Evolutionary conservation across 1,140 invertebrate genomes (phyloP).

Genomic region (Drosophila melanica): DNA sequence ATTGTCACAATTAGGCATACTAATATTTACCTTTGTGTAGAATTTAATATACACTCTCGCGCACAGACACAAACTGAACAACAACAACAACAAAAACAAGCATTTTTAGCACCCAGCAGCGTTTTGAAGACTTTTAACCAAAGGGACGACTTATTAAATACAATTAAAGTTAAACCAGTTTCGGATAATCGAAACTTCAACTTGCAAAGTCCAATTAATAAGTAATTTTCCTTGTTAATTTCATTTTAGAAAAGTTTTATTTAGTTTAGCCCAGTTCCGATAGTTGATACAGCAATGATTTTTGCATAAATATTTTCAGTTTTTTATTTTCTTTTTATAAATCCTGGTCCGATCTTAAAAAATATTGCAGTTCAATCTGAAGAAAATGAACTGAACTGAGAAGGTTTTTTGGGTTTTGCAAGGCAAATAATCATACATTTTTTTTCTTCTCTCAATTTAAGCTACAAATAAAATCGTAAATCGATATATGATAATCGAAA

Average conservation of each 20-base stretch:
- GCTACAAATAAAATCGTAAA: conserved; percentile 24
- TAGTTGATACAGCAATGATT: too few relatives aligned
- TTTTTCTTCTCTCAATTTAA: conserved; percentile 76
- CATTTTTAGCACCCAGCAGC: conserved; percentile 48
- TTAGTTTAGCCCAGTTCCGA: too few relatives aligned
- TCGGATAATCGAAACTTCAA: conserved; percentile 23
- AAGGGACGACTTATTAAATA: conserved; percentile 15
- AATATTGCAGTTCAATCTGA: too few relatives aligned
- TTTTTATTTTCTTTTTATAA: too few relatives aligned
- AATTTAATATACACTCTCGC: conserved; percentile 23
- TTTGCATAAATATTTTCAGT: too few relatives aligned
- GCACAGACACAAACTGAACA: conserved; percentile 24
- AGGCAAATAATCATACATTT: conserved; percentile 34
- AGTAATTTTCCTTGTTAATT: too few relatives aligned
- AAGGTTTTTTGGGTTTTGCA: background rate
- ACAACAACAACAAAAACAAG: conserved; percentile 12
- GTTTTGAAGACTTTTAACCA: conserved; percentile 69
- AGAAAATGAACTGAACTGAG: too few relatives aligned
- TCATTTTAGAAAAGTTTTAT: too few relatives aligned
- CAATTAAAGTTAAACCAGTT: background rate
- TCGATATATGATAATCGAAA: conserved; percentile 2
- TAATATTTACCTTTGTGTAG: conserved; percentile 3
- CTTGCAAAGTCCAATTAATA: conserved; percentile 7
- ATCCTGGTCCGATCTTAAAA: too few relatives aligned
- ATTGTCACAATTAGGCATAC: conserved; percentile 56